Percentiles rank a stretch among this genome's conserved stretches.
Conservation (phyloP, 2,113 vertebrate genomes). For the Petrocephalus microphthalmus region DNA sequence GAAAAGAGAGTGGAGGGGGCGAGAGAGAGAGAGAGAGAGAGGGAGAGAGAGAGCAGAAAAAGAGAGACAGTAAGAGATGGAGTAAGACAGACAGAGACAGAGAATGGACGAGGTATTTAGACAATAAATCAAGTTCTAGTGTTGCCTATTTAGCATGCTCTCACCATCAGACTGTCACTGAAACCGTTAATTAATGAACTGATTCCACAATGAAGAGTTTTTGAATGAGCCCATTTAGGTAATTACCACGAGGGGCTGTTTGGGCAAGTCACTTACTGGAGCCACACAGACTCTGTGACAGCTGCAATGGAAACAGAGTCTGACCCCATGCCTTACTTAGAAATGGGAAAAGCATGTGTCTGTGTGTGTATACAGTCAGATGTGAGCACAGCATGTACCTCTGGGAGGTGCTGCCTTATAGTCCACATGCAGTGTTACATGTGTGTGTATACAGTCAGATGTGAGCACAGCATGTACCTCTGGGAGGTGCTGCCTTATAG, state of each 20-base stretch:
- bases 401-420: not conserved
- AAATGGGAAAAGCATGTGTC: slow-evolving; percentile 15
- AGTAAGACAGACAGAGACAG: slow-evolving; percentile 57
- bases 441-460: not conserved
- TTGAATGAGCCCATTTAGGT: slow-evolving; percentile 97
- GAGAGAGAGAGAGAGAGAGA: slow-evolving; percentile 29
- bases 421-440: not conserved
- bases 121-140: slow-evolving; percentile 88
- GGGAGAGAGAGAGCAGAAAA: slow-evolving; percentile 42
- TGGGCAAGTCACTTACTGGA: slow-evolving; percentile 78
- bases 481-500: not conserved
- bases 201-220: slow-evolving; percentile 96
- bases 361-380: slow-evolving; percentile 3
- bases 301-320: slow-evolving; percentile 55
- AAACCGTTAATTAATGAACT: slow-evolving; percentile 99
- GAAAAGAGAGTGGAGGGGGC: slow-evolving; percentile 12
- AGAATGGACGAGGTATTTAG: slow-evolving; percentile 56
- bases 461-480: not conserved
- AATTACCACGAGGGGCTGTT: slow-evolving; percentile 93
- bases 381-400: not conserved
- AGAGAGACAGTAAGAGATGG: slow-evolving; percentile 55
- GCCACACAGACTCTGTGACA: slow-evolving; percentile 53
- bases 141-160: slow-evolving; percentile 96
- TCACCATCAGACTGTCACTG: slow-evolving; percentile 90
- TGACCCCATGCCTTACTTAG: slow-evolving; percentile 9